A percentile compares a stretch with the other conserved stretches of the same genome.
Evolutionary conservation across 2,797 vertebrate genomes (phyloP).

Genomic region (Pangasius djambal): DNA sequence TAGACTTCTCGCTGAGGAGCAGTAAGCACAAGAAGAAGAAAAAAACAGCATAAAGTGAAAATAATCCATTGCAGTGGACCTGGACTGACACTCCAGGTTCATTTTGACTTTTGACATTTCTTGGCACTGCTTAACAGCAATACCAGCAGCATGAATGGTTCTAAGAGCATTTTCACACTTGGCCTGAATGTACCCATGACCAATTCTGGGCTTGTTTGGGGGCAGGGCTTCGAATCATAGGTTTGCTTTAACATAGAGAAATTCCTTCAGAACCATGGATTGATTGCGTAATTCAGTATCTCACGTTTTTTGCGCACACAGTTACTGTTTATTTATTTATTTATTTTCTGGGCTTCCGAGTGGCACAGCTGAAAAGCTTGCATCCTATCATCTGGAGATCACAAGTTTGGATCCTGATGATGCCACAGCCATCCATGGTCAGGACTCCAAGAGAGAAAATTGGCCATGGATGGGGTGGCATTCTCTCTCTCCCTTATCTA

Average conservation of each 20-base stretch:
- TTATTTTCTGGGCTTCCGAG: background rate
- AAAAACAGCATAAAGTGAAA: background rate
- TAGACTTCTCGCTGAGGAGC: constrained; percentile 36
- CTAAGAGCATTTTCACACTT: background rate
- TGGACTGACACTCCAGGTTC: constrained; percentile 12
- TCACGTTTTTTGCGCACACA: background rate
- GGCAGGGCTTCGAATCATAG: background rate
- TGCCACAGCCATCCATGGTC: background rate
- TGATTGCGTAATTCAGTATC: background rate
- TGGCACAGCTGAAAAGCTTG: background rate
- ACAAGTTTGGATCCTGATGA: background rate
- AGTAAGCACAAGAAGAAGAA: constrained; percentile 39
- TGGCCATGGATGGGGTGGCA: background rate
- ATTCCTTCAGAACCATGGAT: background rate
- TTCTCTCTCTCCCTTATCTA: background rate
- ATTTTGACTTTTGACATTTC: constrained; percentile 35
- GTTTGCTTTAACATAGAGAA: background rate
- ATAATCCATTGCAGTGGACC: constrained; percentile 30
- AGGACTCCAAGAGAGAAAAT: background rate
- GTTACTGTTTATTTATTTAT: background rate
- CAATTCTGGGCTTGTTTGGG: background rate
- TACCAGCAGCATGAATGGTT: background rate
- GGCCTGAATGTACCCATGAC: background rate
- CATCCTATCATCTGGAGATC: no score
- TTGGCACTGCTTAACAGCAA: background rate